Base-by-base conservation (phyloP, 1,140 invertebrate species). In the Eriocheir sinensis region DNA sequence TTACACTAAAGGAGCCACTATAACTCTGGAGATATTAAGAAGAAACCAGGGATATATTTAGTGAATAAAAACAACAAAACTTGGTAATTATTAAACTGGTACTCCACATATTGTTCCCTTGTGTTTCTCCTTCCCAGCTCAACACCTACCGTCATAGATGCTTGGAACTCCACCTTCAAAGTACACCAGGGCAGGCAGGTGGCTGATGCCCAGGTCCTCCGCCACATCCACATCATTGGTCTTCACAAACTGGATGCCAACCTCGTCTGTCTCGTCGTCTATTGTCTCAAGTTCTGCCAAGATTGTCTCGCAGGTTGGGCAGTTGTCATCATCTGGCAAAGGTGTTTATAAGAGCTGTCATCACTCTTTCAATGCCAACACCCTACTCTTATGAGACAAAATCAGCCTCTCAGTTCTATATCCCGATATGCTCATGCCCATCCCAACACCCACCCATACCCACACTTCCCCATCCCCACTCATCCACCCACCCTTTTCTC, bases 231-330 rank as follows among this genome's bases (percentile, higher is more conserved):
- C 97, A 97, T 99, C 98, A 96, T 98, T 99, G 0, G 98, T 99
- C 96, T 99, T 99, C 9, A 99, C 98, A 97, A 99, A 99, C 97
- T 99, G 98, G 96, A 99, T 98, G 94, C 98, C 98, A 96, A 98
- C 98, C 96, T 98, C 98, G 96, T 99, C 98, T 12, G 98, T 98
- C 96, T 99, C 98, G 96, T 99, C 99, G 96, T 99, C 99, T 96
- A 99, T 99, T 60, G 98, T 99, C 97, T 99, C 99, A 94, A 99
- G 97, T 96, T 99, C 98, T 96, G 98, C 98, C 32, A 99, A 97
- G 95, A 99, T 98, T 95, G 98, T 98, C 89, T 98, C 97, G 96
- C 98, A 99, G 15, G 98, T 97, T 94, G 98, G 98, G 96, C 98
- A 98, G 92, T 96, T 96, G 96, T 99, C 98, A 96, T 98, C 98